Evolutionary conservation across 2,113 vertebrate species (phyloP).

Genomic region (Sapayoa aenigma): DNA sequence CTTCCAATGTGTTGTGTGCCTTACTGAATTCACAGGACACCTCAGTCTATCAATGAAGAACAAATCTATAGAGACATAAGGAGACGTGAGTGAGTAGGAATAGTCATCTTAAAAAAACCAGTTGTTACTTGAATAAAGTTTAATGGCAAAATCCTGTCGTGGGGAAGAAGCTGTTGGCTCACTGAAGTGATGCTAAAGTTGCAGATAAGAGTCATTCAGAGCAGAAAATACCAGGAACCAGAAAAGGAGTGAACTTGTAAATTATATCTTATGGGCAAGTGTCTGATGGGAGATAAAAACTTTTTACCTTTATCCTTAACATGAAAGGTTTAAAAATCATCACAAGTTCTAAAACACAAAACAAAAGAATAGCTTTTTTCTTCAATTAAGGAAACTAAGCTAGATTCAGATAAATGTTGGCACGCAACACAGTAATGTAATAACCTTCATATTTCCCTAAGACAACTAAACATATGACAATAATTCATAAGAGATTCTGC

Average conservation of each 20-base stretch:
- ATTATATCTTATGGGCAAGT: not conserved
- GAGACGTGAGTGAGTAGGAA: not conserved
- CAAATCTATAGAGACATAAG: not conserved
- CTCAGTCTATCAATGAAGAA: not conserved
- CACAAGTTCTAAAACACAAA: not conserved
- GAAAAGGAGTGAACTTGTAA: not conserved
- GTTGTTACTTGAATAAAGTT: not conserved
- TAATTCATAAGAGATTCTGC: not conserved
- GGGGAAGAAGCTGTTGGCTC: not conserved
- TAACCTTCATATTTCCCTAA: not conserved
- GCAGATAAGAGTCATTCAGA: not conserved
- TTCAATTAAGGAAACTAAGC: not conserved
- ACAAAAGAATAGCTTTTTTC: not conserved
- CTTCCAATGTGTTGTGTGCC: not conserved
- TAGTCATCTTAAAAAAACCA: not conserved
- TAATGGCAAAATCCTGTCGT: not conserved
- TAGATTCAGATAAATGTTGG: not conserved
- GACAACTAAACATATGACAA: not conserved
- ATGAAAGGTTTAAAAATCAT: not conserved
- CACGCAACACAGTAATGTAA: not conserved
- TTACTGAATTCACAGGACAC: slow-evolving; percentile 21
- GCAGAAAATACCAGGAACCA: not conserved
- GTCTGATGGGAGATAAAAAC: not conserved
- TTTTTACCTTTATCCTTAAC: not conserved
- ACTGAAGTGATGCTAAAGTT: not conserved